Evolutionary conservation across 2,113 vertebrate genomes (phyloP), one percentile per base, ranked within the genome.

Genomic region (Cyprichromis sp.): DNA sequence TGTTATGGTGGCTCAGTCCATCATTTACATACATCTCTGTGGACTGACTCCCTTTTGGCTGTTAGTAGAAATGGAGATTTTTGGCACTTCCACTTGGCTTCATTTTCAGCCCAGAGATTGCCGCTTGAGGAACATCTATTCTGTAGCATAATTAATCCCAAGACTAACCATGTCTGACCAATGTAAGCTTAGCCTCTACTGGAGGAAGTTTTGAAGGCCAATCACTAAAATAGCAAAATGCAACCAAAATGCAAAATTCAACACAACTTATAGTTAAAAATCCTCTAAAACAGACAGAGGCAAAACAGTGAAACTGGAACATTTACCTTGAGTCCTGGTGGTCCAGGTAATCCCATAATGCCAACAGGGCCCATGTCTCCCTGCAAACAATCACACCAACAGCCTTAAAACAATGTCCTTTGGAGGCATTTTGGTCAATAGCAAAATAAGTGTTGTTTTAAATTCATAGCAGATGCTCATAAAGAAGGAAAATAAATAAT

Each of bases 241-340:
- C 3, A 40, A 29, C 29, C 29, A 29, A 29, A 29, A 29, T 29
- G 29, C 29, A 29, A 29, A 29, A 29, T 29, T 29, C 29, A 6
- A 29, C 9, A 12, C 2, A 10, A 19, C 66, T 81, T 29, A 68
- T 11, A 59, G 3, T 71, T 19, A 16, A 73, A 54, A 8, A 31
- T 17, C 36, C 3, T 13, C 13, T 21, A 85, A 81, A 73, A 7
- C 4, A 57, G 24, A 83, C 11, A 3, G 14, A 71, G 45, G 40
- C 8, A 10, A 38, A 34, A 81, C 2, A 16, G 17, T 9, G 19
- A 52, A 86, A 81, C 31, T 61, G 40, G 19, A 13, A 63, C 7
- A 85, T 89, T 97, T 94, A 99, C 98, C 98, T 99, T 98, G 87
- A 98, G 95, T 96, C 98, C 98, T 81, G 96, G 96, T 68, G 96